phyloP scores from a whole-genome alignment of 2,797 vertebrate genomes.

The Sternarchorhynchus goeldii region DNA sequence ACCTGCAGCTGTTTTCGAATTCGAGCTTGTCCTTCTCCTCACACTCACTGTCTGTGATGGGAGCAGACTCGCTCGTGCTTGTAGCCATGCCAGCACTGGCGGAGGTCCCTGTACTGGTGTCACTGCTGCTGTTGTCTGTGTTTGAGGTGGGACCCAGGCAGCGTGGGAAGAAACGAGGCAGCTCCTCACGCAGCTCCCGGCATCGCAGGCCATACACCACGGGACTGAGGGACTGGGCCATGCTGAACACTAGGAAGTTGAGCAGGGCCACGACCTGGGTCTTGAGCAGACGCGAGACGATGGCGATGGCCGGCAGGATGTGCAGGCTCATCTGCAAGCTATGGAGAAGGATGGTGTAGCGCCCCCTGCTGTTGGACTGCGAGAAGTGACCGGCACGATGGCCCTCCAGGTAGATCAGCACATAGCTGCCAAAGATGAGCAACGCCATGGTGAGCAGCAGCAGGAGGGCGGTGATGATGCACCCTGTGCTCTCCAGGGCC shows the following conservation, averaged over 20 bases:
- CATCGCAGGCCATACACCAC: conserved; percentile 70
- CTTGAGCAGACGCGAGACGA: conserved; percentile 59
- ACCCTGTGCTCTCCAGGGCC: conserved; percentile 52
- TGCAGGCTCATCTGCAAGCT: conserved; percentile 66
- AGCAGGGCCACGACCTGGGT: conserved; percentile 53
- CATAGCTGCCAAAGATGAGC: conserved; percentile 61
- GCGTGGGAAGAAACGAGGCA: conserved; percentile 26
- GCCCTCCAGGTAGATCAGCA: conserved; percentile 66
- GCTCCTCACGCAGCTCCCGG: conserved; percentile 53
- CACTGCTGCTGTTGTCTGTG: conserved; percentile 4
- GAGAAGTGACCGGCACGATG: conserved; percentile 68
- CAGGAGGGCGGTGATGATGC: conserved; percentile 56
- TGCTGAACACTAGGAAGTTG: conserved; percentile 65
- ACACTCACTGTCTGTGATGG: background rate
- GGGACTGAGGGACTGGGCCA: conserved; percentile 68
- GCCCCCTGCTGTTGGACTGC: conserved; percentile 64
- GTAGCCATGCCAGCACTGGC: background rate
- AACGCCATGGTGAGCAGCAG: conserved; percentile 59
- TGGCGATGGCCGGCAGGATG: conserved; percentile 63
- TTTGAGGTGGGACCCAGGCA: background rate
- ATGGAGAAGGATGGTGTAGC: conserved; percentile 67
- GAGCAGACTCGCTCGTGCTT: background rate
- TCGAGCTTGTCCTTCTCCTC: conserved; percentile 2
- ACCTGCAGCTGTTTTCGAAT: background rate
- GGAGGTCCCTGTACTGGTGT: background rate